Percentiles rank a stretch among this genome's conserved stretches.
Conservation (phyloP, 1,140 invertebrate species). For the Choristoneura fumiferana region DNA sequence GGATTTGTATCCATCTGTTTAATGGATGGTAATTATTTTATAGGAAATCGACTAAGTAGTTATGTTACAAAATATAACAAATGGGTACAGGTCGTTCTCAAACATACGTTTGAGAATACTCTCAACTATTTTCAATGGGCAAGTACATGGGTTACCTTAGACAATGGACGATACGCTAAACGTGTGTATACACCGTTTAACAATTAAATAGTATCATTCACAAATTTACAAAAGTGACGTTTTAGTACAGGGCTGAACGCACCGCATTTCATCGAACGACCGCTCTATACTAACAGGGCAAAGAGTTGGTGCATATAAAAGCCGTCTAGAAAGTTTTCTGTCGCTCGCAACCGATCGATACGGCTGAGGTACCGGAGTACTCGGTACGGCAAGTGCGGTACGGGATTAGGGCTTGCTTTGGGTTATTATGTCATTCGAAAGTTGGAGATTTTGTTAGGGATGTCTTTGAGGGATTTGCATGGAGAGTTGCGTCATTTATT, state of each 20-base stretch:
- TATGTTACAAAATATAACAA: too few relatives aligned
- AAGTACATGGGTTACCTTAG: too few relatives aligned
- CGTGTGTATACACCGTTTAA: too few relatives aligned
- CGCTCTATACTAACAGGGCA: conserved; percentile 53
- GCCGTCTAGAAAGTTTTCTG: conserved; percentile 79
- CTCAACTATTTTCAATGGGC: too few relatives aligned
- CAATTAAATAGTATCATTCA: conserved; percentile 1
- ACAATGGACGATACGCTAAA: too few relatives aligned
- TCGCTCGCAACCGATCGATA: conserved; percentile 72
- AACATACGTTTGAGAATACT: too few relatives aligned
- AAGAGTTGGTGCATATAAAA: conserved; percentile 78
- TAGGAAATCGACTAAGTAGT: too few relatives aligned
- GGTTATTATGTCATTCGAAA: conserved; percentile 70
- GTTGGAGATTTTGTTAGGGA: neutral
- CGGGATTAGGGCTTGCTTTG: conserved; percentile 50
- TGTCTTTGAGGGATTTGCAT: neutral
- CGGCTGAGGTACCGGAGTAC: conserved; percentile 52
- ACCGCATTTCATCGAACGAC: conserved; percentile 46
- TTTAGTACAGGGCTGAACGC: conserved; percentile 2
- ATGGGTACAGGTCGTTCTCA: too few relatives aligned
- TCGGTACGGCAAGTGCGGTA: conserved; percentile 60
- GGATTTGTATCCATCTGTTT: too few relatives aligned
- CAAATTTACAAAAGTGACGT: conserved; percentile 8
- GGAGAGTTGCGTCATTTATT: too few relatives aligned
- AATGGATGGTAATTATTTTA: too few relatives aligned